Evolutionary conservation across 2,888 invertebrate genomes (phyloP), one percentile per base, ranked within the genome.

Genomic region (Zeuzera pyrina): DNA sequence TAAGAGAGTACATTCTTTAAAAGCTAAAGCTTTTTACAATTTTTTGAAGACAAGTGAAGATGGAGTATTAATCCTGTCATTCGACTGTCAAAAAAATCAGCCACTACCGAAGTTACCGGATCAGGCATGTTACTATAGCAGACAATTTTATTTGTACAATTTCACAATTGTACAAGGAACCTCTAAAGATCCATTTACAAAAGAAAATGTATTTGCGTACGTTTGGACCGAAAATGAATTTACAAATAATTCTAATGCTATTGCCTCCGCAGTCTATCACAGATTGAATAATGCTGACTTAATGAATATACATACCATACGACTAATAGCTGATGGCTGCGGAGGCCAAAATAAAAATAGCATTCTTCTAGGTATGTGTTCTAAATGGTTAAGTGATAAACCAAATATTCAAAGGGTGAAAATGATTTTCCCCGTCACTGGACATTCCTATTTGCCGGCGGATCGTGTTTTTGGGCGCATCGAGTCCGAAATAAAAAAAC

Each of bases 121-220:
- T 34, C 59, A 63, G 40, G 31, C 46, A 6, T 41, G 52, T 1
- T 64, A 66, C 29, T 66, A 57, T 42, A 39, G 42, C 13, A 41
- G 57, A 4, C 63, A 64, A 35, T 29, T 64, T 8, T 59, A 61
- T 35, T 29, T 41, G 4, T 61, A 57, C 33, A 66, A 65, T 38
- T 55, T 59, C 15, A 57, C 59, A 6, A 39, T 62, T 10, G 55
- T 58, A 31, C 35, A 45, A 30, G 58, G 60, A 12, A 25, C 32
- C 28, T 62, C 60, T 14, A 47, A 50, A 34, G 11, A 29, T 11
- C 33, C 39, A 26, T 33, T 57, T 14, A 42, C 35, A 3, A 30
- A 29, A 16, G 35, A 48, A 5, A 57, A 47, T 33, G 48, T 52
- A 3, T 49, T 44, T 28, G 33, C 45, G 6, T 59, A 52, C 41